Evolutionary conservation across 2,888 invertebrate species (phyloP).

Genomic region (Scaptomyza tumidula): DNA sequence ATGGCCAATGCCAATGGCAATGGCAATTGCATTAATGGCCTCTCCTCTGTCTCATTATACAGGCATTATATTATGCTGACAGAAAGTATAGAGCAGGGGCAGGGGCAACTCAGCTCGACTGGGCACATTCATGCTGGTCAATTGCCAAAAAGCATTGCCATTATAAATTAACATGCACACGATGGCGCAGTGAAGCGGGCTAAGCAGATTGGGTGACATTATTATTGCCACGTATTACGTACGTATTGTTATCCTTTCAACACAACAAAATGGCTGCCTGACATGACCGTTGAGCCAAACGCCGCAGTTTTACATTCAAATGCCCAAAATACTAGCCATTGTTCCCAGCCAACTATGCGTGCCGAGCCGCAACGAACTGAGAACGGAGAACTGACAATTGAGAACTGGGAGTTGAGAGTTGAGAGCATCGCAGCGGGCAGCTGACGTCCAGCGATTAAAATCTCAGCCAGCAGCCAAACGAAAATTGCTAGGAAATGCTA

Average conservation of each 20-base stretch:
- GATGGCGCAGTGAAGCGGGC: constrained; percentile 61
- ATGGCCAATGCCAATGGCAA: constrained; percentile 44
- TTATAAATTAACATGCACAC: constrained; percentile 54
- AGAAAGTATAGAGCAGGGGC: constrained; percentile 6
- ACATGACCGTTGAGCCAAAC: constrained; percentile 34
- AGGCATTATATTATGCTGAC: constrained; percentile 18
- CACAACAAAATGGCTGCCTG: constrained; percentile 76
- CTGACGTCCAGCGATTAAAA: constrained; percentile 71
- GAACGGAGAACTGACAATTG: neutral
- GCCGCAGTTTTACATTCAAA: constrained; percentile 68
- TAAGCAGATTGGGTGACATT: constrained; percentile 68
- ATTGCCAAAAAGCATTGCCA: constrained; percentile 72
- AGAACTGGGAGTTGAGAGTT: neutral
- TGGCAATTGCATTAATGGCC: constrained; percentile 73
- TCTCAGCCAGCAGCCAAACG: constrained; percentile 47
- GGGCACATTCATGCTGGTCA: constrained; percentile 77
- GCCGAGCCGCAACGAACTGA: constrained; percentile 49
- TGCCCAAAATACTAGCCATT: constrained; percentile 57
- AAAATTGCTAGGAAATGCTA: constrained; percentile 48
- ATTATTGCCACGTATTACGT: constrained; percentile 63
- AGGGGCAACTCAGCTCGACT: constrained; percentile 22
- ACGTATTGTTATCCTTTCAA: constrained; percentile 74
- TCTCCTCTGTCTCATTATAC: constrained; percentile 62
- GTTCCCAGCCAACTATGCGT: constrained; percentile 74
- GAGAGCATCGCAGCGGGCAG: constrained; percentile 58